These are phyloP conservation scores for Chaenogobius annularis DNA, from an alignment of 2,113 vertebrate species.

Conservation along the genomic window DNA sequence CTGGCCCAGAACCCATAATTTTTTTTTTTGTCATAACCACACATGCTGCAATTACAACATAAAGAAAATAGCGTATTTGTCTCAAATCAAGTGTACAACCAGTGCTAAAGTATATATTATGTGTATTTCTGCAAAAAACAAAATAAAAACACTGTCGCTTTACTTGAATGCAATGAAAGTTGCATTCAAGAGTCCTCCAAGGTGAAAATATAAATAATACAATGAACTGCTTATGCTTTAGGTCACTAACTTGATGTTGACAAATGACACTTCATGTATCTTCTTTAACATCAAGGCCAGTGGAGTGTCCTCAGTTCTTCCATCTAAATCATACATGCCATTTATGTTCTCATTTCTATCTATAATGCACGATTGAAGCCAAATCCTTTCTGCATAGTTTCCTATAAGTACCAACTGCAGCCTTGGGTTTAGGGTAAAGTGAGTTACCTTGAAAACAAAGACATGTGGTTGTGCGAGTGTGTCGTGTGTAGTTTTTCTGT, in stretches of 20 bases:
- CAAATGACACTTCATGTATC: not conserved
- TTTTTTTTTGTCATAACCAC: no score
- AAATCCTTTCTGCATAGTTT: not conserved
- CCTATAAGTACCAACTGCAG: not conserved
- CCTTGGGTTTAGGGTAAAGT: slow-evolving; percentile 3
- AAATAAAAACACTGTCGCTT: no score
- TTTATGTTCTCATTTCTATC: not conserved
- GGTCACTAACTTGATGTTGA: not conserved
- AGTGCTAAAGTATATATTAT: no score
- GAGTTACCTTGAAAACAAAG: slow-evolving; percentile 6
- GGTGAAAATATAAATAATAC: not conserved
- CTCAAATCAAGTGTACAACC: no score
- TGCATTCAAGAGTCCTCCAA: not conserved
- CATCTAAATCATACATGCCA: not conserved
- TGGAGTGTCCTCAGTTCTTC: not conserved
- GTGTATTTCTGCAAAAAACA: no score
- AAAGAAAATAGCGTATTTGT: no score
- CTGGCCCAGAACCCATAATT: no score
- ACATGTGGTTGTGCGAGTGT: not conserved
- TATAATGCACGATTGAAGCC: not conserved
- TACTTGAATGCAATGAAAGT: not conserved
- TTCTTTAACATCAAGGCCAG: not conserved
- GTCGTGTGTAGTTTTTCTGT: not conserved
- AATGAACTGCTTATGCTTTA: not conserved
- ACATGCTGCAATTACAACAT: no score